phyloP scores from a whole-genome alignment of 2,113 vertebrate species.

The Podarcis raffonei region DNA sequence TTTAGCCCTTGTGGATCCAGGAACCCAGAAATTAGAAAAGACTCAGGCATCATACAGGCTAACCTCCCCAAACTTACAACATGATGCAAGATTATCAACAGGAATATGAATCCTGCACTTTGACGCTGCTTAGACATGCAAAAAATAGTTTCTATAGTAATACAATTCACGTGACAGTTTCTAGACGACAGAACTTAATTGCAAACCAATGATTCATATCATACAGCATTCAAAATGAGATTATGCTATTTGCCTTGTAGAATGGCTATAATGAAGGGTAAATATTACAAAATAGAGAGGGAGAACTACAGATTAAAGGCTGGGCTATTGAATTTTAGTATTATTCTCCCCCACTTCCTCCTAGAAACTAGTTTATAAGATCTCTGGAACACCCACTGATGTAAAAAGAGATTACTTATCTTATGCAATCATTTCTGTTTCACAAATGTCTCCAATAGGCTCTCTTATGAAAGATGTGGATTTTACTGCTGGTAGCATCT shows the following conservation, averaged over 20 bases:
- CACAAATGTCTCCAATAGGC: not conserved
- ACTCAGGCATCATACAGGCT: no score
- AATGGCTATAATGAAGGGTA: not conserved
- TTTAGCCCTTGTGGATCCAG: no score
- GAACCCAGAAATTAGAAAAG: no score
- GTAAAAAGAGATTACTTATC: not conserved
- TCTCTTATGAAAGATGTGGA: not conserved
- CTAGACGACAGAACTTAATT: not conserved
- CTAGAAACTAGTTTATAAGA: not conserved
- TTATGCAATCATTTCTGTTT: not conserved
- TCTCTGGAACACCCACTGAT: not conserved
- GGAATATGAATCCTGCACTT: not conserved
- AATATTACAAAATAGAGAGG: fast-evolving
- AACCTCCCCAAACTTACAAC: no score
- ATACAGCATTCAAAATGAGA: not conserved
- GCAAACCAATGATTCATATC: not conserved
- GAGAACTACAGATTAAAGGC: not conserved
- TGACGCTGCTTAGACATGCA: not conserved
- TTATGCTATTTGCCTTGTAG: fast-evolving
- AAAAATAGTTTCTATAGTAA: not conserved
- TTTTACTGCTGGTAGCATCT: not conserved
- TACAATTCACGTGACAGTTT: not conserved
- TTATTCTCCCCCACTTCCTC: not conserved
- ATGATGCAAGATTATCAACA: not conserved
- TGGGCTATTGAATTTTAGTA: not conserved